A percentile compares a stretch with the other conserved stretches of the same genome.
phyloP scores from a whole-genome alignment of 2,888 invertebrate species.

The Catocala sponsa region DNA sequence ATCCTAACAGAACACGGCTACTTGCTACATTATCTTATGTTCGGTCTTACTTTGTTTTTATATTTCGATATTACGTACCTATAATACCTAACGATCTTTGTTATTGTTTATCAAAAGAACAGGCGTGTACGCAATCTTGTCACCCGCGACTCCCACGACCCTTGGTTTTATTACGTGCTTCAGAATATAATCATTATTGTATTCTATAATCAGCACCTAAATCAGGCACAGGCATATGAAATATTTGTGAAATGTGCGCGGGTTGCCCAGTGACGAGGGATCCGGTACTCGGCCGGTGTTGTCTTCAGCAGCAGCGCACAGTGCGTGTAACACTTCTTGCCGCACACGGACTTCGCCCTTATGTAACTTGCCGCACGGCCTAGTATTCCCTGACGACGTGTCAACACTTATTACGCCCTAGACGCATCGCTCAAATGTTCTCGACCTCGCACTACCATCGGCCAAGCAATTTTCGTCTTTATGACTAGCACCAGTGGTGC shows the following conservation, averaged over 20 bases:
- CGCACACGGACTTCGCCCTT: slow-evolving; percentile 69
- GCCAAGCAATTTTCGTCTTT: slow-evolving; percentile 68
- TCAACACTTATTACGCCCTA: slow-evolving; percentile 79
- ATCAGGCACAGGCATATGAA: slow-evolving; percentile 58
- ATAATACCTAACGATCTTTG: slow-evolving; percentile 5
- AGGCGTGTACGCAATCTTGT: slow-evolving; percentile 33
- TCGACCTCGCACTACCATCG: slow-evolving; percentile 74
- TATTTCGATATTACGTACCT: neutral
- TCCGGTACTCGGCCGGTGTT: slow-evolving; percentile 79
- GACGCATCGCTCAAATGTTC: slow-evolving; percentile 81
- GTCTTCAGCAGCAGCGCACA: slow-evolving; percentile 81
- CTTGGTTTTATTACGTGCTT: slow-evolving; percentile 5
- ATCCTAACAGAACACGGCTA: neutral
- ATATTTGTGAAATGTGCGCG: slow-evolving; percentile 70
- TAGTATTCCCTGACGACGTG: slow-evolving; percentile 64
- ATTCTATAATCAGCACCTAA: slow-evolving; percentile 53
- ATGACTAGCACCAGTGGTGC: slow-evolving; percentile 51
- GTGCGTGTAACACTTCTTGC: slow-evolving; percentile 66
- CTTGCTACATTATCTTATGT: neutral
- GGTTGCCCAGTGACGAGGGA: slow-evolving; percentile 80
- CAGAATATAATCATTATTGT: slow-evolving; percentile 35
- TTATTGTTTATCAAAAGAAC: slow-evolving; percentile 35
- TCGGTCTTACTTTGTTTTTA: neutral
- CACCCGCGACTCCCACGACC: slow-evolving; percentile 3
- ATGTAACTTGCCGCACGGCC: slow-evolving; percentile 56